Evolutionary conservation across 2,797 vertebrate genomes (phyloP).

Genomic region (Esox masquinongy): DNA sequence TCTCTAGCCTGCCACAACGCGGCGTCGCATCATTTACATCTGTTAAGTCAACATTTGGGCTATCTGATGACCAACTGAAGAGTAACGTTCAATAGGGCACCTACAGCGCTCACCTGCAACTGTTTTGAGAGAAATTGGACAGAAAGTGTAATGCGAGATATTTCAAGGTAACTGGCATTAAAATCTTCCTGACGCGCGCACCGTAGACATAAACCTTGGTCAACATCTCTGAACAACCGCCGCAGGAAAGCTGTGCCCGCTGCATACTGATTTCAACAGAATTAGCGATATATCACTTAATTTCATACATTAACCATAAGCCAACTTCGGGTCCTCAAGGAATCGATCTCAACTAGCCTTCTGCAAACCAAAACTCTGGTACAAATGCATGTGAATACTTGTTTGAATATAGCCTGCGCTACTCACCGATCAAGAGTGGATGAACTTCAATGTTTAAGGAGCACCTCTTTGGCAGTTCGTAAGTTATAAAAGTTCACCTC

Average conservation of each 20-base stretch:
- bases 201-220: slow-evolving; percentile 36
- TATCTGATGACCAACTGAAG: not conserved
- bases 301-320: slow-evolving; percentile 26
- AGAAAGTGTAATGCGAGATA: not conserved
- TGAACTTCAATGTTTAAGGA: slow-evolving; percentile 41
- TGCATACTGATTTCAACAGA: slow-evolving; percentile 78
- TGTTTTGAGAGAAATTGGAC: not conserved
- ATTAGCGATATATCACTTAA: slow-evolving; percentile 28
- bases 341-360: not conserved
- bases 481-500: slow-evolving; percentile 43
- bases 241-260: slow-evolving; percentile 66
- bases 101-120: not conserved
- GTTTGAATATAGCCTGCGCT: not conserved
- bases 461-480: slow-evolving; percentile 24
- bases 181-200: slow-evolving; percentile 21
- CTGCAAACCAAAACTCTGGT: not conserved
- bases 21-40: not conserved
- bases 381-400: not conserved
- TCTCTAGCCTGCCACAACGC: slow-evolving; percentile 6
- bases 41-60: not conserved
- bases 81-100: not conserved
- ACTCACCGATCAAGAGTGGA: slow-evolving; percentile 57
- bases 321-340: slow-evolving; percentile 1
- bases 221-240: slow-evolving; percentile 62
- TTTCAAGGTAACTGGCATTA: not conserved